Percentiles rank a stretch among this genome's conserved stretches.
Evolutionary conservation across 2,797 vertebrate species (phyloP).

Genomic region (Hirundo rustica): DNA sequence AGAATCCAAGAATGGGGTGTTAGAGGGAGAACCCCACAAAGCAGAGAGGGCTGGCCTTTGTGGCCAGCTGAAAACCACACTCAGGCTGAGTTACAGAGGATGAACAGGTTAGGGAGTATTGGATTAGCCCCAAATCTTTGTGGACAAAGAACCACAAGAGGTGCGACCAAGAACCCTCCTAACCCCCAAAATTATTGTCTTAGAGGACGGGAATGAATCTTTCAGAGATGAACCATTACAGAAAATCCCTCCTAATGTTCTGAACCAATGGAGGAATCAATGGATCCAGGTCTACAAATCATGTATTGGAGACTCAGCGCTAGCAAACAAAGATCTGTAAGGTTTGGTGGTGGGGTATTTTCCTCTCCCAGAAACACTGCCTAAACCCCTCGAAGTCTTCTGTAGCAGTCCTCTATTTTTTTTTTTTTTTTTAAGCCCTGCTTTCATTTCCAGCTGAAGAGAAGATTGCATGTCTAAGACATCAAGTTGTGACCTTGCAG

Average conservation of each 20-base stretch:
- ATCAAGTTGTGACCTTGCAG: slow-evolving; percentile 65
- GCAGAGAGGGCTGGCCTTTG: not conserved
- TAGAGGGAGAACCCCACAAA: not conserved
- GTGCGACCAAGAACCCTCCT: not conserved
- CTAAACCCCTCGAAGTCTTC: not conserved
- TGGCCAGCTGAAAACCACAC: not conserved
- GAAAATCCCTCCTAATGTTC: not conserved
- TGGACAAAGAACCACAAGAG: not conserved
- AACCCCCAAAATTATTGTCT: not conserved
- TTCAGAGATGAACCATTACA: not conserved
- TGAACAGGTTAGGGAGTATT: not conserved
- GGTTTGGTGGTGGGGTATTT: not conserved
- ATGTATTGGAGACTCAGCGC: not conserved
- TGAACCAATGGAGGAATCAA: not conserved
- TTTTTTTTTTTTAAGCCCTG: not conserved
- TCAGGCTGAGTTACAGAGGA: not conserved
- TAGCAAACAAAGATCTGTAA: not conserved
- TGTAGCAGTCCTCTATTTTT: not conserved
- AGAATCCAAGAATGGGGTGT: slow-evolving; percentile 54
- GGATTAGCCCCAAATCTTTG: not conserved
- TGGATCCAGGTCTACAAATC: slow-evolving; percentile 1
- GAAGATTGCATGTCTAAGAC: slow-evolving; percentile 56
- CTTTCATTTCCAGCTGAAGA: slow-evolving; percentile 37
- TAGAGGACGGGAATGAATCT: not conserved
- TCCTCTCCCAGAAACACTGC: slow-evolving; percentile 11